Evolutionary conservation across 2,113 vertebrate genomes (phyloP).

Genomic region (Etia nguti): DNA sequence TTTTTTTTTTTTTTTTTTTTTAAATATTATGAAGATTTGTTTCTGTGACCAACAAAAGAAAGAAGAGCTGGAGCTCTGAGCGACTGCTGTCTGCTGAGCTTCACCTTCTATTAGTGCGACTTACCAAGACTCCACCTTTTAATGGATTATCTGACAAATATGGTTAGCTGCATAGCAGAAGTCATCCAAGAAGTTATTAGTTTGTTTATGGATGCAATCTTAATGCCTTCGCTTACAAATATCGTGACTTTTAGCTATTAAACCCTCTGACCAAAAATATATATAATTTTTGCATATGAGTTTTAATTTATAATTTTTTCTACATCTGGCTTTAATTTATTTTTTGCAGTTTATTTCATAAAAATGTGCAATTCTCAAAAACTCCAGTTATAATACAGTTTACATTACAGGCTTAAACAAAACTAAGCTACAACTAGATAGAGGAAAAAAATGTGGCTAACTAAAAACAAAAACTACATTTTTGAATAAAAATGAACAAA

Average conservation of each 20-base stretch:
- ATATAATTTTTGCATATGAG: no score
- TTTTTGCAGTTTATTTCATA: no score
- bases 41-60: not conserved
- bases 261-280: no score
- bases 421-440: no score
- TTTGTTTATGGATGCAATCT: not conserved
- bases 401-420: no score
- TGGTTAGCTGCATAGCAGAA: not conserved
- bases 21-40: not conserved
- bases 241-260: not conserved
- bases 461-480: no score
- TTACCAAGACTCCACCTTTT: rapidly evolving
- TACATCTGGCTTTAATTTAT: no score
- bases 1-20: not conserved
- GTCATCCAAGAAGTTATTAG: not conserved
- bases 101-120: not conserved
- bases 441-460: no score
- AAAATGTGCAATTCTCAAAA: no score
- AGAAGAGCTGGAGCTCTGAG: not conserved
- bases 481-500: no score
- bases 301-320: no score
- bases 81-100: rapidly evolving
- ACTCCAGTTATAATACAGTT: no score
- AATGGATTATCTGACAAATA: not conserved
- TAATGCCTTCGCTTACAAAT: not conserved